Evolutionary conservation across 2,888 invertebrate genomes (phyloP).

Genomic region (Cyaniris semiargus): DNA sequence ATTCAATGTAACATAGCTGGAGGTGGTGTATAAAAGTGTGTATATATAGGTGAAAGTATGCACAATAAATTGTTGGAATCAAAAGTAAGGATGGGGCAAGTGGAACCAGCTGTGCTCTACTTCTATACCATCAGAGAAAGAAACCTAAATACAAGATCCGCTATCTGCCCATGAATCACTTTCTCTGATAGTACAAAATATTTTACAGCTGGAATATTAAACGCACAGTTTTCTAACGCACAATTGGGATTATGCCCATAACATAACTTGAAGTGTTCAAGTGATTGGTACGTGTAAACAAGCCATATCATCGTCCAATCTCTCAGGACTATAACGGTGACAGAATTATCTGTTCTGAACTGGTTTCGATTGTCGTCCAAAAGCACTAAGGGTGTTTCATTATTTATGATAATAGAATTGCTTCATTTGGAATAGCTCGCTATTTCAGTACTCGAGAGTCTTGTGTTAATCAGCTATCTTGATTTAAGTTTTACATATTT

Average conservation of each 20-base stretch:
- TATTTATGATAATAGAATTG: slow-evolving; percentile 37
- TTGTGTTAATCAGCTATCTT: background rate
- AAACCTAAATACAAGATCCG: too few species aligned
- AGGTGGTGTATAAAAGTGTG: too few species aligned
- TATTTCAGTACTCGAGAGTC: background rate
- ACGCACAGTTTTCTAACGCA: background rate
- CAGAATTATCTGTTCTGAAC: slow-evolving; percentile 53
- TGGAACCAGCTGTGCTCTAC: too few species aligned
- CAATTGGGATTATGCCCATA: background rate
- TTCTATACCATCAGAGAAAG: too few species aligned
- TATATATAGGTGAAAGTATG: too few species aligned
- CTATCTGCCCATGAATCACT: background rate
- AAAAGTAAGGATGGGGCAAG: too few species aligned
- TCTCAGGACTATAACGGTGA: slow-evolving; percentile 55
- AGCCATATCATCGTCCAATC: slow-evolving; percentile 52
- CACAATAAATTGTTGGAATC: too few species aligned
- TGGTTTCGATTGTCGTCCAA: slow-evolving; percentile 55
- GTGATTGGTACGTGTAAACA: background rate
- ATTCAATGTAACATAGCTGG: too few species aligned
- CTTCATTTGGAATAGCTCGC: slow-evolving; percentile 34
- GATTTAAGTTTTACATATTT: background rate
- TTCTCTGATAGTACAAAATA: too few species aligned
- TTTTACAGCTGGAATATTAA: too few species aligned
- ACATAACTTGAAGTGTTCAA: background rate
- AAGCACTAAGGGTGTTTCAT: slow-evolving; percentile 40